Conservation (phyloP, 1,140 invertebrate genomes). For the Scaptomyza pallida region DNA sequence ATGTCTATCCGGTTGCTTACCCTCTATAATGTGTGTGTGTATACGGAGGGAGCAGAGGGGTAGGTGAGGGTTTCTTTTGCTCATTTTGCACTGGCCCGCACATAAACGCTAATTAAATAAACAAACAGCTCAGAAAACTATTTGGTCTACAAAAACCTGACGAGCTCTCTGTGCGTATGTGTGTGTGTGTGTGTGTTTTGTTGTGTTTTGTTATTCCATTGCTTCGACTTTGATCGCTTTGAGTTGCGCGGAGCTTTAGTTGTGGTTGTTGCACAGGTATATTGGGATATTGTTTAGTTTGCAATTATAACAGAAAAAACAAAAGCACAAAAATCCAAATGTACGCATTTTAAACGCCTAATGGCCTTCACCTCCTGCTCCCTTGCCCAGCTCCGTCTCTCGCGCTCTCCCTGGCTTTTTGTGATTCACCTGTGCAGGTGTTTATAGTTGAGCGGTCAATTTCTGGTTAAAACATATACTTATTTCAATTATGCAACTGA, state of each 20-base stretch:
- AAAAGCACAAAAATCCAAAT: slow-evolving; percentile 9
- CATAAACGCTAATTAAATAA: slow-evolving; percentile 71
- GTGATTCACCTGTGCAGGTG: slow-evolving; percentile 38
- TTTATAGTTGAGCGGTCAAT: slow-evolving; percentile 30
- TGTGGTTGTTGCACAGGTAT: slow-evolving; percentile 3
- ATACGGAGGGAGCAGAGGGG: too few species aligned
- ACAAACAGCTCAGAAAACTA: slow-evolving; percentile 73
- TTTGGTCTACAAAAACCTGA: slow-evolving; percentile 58
- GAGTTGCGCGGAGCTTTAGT: slow-evolving; percentile 2
- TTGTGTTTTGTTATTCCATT: slow-evolving; percentile 5
- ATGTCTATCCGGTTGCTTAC: slow-evolving; percentile 1
- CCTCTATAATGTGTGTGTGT: background rate
- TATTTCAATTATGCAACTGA: slow-evolving; percentile 44
- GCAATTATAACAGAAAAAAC: too few species aligned
- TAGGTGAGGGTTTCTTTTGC: background rate
- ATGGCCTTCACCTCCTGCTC: slow-evolving; percentile 15
- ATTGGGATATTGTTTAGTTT: slow-evolving; percentile 31
- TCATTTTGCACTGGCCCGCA: slow-evolving; percentile 11
- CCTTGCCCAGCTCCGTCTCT: slow-evolving; percentile 2
- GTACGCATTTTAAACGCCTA: slow-evolving; percentile 18
- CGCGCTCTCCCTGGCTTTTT: background rate
- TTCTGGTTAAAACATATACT: slow-evolving; percentile 24
- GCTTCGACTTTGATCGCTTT: slow-evolving; percentile 17
- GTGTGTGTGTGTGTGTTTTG: too few species aligned
- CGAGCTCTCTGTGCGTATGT: too few species aligned